These are phyloP conservation scores for Perizoma flavofasciatum DNA, from an alignment of 2,888 invertebrate genomes.

Conservation along the genomic window DNA sequence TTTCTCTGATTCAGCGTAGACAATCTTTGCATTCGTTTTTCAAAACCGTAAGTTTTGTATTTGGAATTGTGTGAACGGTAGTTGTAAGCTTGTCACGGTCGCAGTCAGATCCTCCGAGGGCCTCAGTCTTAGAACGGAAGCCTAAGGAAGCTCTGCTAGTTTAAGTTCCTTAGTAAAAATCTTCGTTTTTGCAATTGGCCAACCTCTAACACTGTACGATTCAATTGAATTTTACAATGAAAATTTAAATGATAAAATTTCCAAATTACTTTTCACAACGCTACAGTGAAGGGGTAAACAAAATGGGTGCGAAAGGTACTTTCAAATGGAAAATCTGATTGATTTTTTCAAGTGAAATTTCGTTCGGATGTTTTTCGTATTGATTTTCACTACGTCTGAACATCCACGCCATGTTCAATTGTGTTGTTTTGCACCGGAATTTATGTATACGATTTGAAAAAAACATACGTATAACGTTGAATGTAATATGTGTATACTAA, in stretches of 20 bases:
- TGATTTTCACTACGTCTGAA: slow-evolving; percentile 52
- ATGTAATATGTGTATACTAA: slow-evolving; percentile 83
- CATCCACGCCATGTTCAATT: slow-evolving; percentile 69
- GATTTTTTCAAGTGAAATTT: slow-evolving; percentile 31
- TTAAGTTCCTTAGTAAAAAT: slow-evolving; percentile 80
- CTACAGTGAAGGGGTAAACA: slow-evolving; percentile 81
- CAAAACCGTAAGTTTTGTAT: slow-evolving; percentile 17
- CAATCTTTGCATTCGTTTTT: slow-evolving; percentile 19
- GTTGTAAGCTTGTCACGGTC: slow-evolving; percentile 38
- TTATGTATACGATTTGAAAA: slow-evolving; percentile 81
- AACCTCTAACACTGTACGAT: slow-evolving; percentile 81
- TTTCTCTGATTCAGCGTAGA: slow-evolving; percentile 6
- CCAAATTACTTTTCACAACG: slow-evolving; percentile 56
- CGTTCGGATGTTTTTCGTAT: slow-evolving; percentile 44
- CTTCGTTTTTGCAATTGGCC: slow-evolving; percentile 85
- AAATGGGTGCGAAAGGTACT: slow-evolving; percentile 67
- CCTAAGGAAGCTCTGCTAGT: slow-evolving; percentile 64
- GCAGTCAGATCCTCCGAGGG: slow-evolving; percentile 53
- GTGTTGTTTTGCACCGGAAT: slow-evolving; percentile 78
- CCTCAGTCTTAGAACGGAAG: slow-evolving; percentile 44
- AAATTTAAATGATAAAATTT: slow-evolving; percentile 42
- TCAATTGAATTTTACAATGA: slow-evolving; percentile 47
- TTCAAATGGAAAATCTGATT: slow-evolving; percentile 41
- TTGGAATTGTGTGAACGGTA: slow-evolving; percentile 37
- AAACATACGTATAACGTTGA: slow-evolving; percentile 82